Evolutionary conservation across 2,797 vertebrate species (phyloP).

Genomic region (Tadarida brasiliensis): DNA sequence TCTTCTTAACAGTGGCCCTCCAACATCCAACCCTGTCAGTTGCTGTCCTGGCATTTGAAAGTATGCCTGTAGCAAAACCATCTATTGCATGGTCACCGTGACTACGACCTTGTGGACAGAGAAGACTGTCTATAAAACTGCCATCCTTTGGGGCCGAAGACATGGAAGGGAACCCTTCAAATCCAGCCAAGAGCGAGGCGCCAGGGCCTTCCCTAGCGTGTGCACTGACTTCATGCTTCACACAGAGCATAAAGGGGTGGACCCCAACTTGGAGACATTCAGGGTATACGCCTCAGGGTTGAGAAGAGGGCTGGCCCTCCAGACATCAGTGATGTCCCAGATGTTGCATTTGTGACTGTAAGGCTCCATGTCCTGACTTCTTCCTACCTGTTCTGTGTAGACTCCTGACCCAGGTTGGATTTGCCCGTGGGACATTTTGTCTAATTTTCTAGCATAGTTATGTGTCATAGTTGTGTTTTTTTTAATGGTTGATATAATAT

Average conservation of each 20-base stretch:
- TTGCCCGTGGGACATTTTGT: not conserved
- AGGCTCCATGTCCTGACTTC: not conserved
- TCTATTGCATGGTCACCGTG: slow-evolving; percentile 87
- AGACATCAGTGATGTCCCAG: not conserved
- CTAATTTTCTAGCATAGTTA: not conserved
- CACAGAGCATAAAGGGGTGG: not conserved
- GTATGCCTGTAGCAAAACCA: slow-evolving; percentile 84
- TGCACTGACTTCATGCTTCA: not conserved
- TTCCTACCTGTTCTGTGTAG: not conserved
- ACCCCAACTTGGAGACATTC: not conserved
- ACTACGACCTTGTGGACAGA: slow-evolving; percentile 87
- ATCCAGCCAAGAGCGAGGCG: not conserved
- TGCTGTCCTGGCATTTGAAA: slow-evolving; percentile 87
- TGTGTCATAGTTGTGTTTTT: not conserved
- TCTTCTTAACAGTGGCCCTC: slow-evolving; percentile 87
- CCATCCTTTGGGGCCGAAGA: slow-evolving; percentile 73
- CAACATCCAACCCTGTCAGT: slow-evolving; percentile 85
- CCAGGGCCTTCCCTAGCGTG: not conserved
- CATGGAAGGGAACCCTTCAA: not conserved
- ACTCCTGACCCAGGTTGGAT: not conserved
- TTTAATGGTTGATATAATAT: not conserved
- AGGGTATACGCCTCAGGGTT: not conserved
- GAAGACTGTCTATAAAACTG: slow-evolving; percentile 85
- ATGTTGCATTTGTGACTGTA: not conserved
- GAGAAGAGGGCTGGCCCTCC: not conserved